Evolutionary conservation across 2,797 vertebrate species (phyloP).

Genomic region (Heteromormyrus szaboi): DNA sequence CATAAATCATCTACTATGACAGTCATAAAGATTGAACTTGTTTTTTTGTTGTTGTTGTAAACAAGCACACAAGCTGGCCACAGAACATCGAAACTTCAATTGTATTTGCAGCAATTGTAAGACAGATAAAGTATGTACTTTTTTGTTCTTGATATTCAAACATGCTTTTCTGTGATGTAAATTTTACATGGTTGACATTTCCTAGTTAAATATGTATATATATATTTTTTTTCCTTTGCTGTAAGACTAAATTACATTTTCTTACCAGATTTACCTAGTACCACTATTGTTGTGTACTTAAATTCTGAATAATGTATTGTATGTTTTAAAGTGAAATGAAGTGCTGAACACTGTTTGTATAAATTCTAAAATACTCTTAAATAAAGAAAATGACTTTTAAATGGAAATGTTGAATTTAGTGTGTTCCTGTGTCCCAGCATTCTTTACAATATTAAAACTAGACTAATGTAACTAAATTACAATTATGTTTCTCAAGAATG

Average conservation of each 20-base stretch:
- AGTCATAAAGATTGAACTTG: background rate
- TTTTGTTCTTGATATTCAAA: background rate
- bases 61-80: background rate
- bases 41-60: background rate
- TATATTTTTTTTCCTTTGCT: background rate
- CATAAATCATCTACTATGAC: background rate
- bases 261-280: background rate
- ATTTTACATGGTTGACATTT: background rate
- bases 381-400: slow-evolving; percentile 33
- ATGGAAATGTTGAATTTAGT: background rate
- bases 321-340: slow-evolving; percentile 28
- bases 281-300: background rate
- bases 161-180: background rate
- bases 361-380: slow-evolving; percentile 2
- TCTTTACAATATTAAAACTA: background rate
- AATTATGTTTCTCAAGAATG: background rate
- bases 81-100: background rate
- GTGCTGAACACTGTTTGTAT: slow-evolving; percentile 14
- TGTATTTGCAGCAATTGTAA: background rate
- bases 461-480: background rate
- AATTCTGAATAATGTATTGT: background rate
- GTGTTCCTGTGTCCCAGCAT: background rate
- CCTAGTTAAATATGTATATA: slow-evolving; percentile 3
- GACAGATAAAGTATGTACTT: background rate
- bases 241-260: background rate